These are phyloP conservation scores for Dugesia japonica DNA, from an alignment of 2,888 invertebrate species.

Conservation along the genomic window DNA sequence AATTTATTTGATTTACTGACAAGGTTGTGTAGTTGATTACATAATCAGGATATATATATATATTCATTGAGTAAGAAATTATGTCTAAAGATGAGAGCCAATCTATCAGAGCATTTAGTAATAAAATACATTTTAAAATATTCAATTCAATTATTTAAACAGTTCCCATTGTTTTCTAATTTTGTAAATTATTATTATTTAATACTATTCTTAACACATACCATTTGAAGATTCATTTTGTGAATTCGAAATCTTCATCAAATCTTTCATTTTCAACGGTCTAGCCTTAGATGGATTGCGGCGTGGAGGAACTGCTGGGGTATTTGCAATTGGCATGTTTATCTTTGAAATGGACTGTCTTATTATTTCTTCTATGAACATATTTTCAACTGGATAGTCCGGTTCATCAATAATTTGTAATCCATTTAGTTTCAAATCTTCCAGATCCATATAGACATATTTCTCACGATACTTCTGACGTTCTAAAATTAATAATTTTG, in stretches of 20 bases:
- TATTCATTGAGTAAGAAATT: no score
- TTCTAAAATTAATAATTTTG: not conserved
- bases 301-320: not conserved
- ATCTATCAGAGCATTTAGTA: no score
- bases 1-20: no score
- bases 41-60: no score
- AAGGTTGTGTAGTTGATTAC: no score
- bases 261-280: not conserved
- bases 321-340: not conserved
- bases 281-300: not conserved
- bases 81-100: no score
- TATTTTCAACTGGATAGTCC: not conserved
- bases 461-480: not conserved
- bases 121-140: no score
- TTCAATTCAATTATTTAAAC: no score
- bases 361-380: not conserved
- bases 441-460: constrained; percentile 14
- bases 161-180: no score
- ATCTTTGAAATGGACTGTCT: not conserved
- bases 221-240: not conserved
- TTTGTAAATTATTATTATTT: no score
- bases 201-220: not conserved
- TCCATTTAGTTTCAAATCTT: not conserved
- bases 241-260: not conserved
- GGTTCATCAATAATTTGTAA: not conserved